Conservation (phyloP, 2,888 invertebrate genomes). For the Clivina fossor region DNA sequence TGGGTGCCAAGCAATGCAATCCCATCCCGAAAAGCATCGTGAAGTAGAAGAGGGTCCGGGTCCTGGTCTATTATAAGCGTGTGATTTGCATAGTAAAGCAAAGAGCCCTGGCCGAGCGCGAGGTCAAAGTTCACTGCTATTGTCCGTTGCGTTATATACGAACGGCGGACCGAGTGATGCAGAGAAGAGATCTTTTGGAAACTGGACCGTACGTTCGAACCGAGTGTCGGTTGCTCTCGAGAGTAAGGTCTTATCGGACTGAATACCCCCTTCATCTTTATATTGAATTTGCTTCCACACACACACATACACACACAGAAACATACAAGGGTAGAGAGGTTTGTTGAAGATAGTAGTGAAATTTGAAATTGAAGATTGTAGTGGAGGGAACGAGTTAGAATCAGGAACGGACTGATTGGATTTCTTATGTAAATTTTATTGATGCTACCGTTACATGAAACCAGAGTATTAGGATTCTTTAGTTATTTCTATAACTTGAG, state of each 20-base stretch:
- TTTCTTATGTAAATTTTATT: too few relatives aligned
- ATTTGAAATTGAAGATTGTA: too few relatives aligned
- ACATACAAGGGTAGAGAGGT: too few relatives aligned
- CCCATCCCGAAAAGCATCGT: not conserved
- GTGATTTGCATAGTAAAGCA: constrained; percentile 31
- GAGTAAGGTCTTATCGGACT: constrained; percentile 4
- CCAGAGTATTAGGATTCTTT: too few relatives aligned
- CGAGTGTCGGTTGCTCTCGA: not conserved
- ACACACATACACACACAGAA: not conserved
- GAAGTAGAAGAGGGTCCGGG: not conserved
- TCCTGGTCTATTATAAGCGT: constrained; percentile 15
- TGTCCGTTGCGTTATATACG: not conserved
- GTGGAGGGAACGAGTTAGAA: too few relatives aligned
- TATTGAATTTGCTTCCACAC: constrained; percentile 18
- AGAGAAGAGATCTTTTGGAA: not conserved
- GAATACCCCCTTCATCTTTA: constrained; percentile 25
- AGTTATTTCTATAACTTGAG: too few relatives aligned
- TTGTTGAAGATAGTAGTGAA: too few relatives aligned
- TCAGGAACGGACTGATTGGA: too few relatives aligned
- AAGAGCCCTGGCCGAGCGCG: constrained; percentile 2
- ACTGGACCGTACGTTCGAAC: not conserved
- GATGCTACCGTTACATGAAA: too few relatives aligned
- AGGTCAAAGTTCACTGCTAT: constrained; percentile 24
- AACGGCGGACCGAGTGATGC: constrained; percentile 10
- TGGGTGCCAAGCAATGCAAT: too few relatives aligned